Base-by-base conservation (phyloP, 2,113 vertebrate species). In the Vulpes ferrilata region DNA sequence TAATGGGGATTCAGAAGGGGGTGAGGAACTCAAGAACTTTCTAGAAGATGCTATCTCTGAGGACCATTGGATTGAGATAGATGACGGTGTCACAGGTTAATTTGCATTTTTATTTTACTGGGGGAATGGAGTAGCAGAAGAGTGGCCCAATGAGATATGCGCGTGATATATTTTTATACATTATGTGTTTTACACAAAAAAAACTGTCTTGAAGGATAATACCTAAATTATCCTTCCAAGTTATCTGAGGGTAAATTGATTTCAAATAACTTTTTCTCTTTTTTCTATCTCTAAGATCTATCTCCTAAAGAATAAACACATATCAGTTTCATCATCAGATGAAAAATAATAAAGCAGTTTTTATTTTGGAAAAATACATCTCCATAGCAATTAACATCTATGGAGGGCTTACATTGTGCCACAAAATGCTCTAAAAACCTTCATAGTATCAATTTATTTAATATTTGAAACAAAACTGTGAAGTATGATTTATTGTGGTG, bases 281-380 rank as follows among this genome's bases (percentile, higher is more conserved):
- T 15, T 90, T 73, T 53, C 7, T 82, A 94, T 60, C 38, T 94
- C 57, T 90, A 94, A 92, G 91, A 64, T 2, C 10, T 55, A 32
- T n/a, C 43, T 92, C 82, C 87, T 67, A 51, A 92, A 87, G 38
- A 43, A 62, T 60, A 88, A 91, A 22, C n/a, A 93, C 17, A 43
- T 38, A 73, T 90, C 32, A 55, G 19, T 83, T 93, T 78, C 30
- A 78, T 90, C 82, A 38, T 38, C 43, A 92, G 11, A 38, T 69
- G 22, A 89, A 82, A 67, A 89, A 88, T 67, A 91, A 82, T 43
- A 95, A 60, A 84, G 19, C 7, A n/a, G 88, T 76, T 84, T 94
- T 96, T 32, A 87, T 60, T 86, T 86, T 55, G 64, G 2, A n/a
- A 93, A 93, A 84, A 51, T 23, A 64, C 71, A 16, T 0, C 79